Percentiles rank a stretch among this genome's conserved stretches.
phyloP scores from a whole-genome alignment of 2,888 invertebrate genomes.

The Mesochorus sp. region DNA sequence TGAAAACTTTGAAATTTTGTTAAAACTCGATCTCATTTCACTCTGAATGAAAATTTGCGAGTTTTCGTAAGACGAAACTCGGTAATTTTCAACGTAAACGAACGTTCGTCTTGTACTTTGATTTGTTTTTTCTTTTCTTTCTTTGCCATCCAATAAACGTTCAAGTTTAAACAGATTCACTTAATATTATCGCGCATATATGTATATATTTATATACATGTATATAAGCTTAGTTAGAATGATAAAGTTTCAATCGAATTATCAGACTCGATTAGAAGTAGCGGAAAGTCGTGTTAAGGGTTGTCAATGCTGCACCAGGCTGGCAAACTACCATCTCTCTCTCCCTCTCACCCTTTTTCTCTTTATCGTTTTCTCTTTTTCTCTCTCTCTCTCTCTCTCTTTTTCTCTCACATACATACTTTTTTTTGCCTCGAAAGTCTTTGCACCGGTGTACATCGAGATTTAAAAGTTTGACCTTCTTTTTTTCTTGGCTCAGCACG shows the following conservation, averaged over 20 bases:
- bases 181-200: slow-evolving; percentile 22
- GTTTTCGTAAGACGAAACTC: slow-evolving; percentile 6
- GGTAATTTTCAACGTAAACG: slow-evolving; percentile 26
- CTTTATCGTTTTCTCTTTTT: not conserved
- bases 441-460: slow-evolving; percentile 2
- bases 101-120: not conserved
- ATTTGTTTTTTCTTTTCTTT: not conserved
- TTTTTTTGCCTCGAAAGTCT: not conserved
- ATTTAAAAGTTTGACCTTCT: not conserved
- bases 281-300: slow-evolving; percentile 22
- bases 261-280: slow-evolving; percentile 53
- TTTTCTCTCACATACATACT: not conserved
- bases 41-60: slow-evolving; percentile 3
- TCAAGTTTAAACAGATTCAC: slow-evolving; percentile 1
- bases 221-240: slow-evolving; percentile 36
- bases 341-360: not conserved
- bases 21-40: not conserved
- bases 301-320: slow-evolving; percentile 24
- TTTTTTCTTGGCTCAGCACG: slow-evolving; percentile 1
- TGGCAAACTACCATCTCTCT: slow-evolving; percentile 12
- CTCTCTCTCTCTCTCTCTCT: not conserved
- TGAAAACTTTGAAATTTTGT: not conserved
- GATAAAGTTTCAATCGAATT: slow-evolving; percentile 59
- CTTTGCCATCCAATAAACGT: slow-evolving; percentile 1
- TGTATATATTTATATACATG: not conserved